Evolutionary conservation across 1,140 invertebrate species (phyloP), one percentile per base, ranked within the genome.

Genomic region (Hylaeus volcanicus): DNA sequence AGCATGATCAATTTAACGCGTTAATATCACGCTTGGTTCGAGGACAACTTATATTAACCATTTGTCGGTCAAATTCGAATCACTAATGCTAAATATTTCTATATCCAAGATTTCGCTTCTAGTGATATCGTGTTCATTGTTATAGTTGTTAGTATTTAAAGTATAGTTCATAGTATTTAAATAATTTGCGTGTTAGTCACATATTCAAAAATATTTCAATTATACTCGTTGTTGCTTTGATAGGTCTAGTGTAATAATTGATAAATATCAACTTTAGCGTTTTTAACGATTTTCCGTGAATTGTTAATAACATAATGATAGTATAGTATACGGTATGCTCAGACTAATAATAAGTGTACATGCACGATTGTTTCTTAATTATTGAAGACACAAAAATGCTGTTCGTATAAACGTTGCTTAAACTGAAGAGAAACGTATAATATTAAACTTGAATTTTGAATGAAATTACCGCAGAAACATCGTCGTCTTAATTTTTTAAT

Each of bases 91-190:
- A 66, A 55, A 72, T 74, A 74, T 56, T 53, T 73, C 53, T 85
- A 37, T 61, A 84, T 66, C 48, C 14, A 37, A 85, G 26, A 60
- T 74, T 74, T 83, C 70, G 65, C 79, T 84, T 56, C 68, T 74
- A 77, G 79, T 81, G 82, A 82, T 65, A 88, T 88, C 88, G 88
- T 90, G 89, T 88, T 89, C 89, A 86, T 88, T 87, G 84, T 89
- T 82, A 55, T 39, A 37, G 15, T 15, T 9, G n/a, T 72, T 11
- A 26, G 53, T 48, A 12, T 5, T 15, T n/a, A 4, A 65, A 41
- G 26, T 79, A 56, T 3, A 14, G 43, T 51, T 5, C 3, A 1
- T 45, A 15, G 72, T 64, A 45, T 53, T 70, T 70, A 63, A 61
- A 61, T 45, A 26, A 26, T 26, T 26, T 26, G 26, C 26, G 26